Conservation (phyloP, 2,113 vertebrate genomes). For the Microcebus murinus region DNA sequence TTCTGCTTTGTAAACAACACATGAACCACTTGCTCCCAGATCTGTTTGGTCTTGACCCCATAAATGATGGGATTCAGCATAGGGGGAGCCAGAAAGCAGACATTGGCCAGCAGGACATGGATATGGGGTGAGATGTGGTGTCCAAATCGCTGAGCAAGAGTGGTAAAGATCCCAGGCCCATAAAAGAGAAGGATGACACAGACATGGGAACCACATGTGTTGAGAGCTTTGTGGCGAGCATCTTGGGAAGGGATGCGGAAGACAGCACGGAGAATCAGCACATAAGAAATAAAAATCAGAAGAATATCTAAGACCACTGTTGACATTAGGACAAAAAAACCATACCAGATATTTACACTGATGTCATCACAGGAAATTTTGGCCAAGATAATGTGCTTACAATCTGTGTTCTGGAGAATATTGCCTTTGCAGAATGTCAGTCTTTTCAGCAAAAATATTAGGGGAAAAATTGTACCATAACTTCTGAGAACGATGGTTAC, state of each 20-base stretch:
- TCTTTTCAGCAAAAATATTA: constrained; percentile 52
- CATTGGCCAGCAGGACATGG: constrained; percentile 40
- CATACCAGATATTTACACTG: constrained; percentile 49
- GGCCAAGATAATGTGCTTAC: neutral
- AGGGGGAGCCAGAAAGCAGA: constrained; percentile 64
- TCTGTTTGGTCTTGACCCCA: constrained; percentile 73
- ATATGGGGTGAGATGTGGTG: neutral
- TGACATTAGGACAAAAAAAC: neutral
- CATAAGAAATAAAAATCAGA: neutral
- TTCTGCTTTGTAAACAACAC: neutral
- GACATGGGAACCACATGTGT: constrained; percentile 79
- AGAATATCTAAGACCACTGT: neutral
- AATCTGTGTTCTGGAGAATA: neutral
- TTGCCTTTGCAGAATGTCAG: neutral
- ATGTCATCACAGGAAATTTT: neutral
- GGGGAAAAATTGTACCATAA: neutral
- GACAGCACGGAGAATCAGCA: constrained; percentile 75
- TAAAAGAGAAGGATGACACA: constrained; percentile 81
- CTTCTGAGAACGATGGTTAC: constrained; percentile 24
- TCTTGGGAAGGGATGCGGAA: neutral
- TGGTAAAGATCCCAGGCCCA: constrained; percentile 72
- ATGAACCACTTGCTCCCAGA: neutral
- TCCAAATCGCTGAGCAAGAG: constrained; percentile 71
- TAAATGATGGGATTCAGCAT: constrained; percentile 79
- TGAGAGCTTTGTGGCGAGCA: constrained; percentile 74